Evolutionary conservation across 2,888 invertebrate genomes (phyloP).

Genomic region (Adela reaumurella): DNA sequence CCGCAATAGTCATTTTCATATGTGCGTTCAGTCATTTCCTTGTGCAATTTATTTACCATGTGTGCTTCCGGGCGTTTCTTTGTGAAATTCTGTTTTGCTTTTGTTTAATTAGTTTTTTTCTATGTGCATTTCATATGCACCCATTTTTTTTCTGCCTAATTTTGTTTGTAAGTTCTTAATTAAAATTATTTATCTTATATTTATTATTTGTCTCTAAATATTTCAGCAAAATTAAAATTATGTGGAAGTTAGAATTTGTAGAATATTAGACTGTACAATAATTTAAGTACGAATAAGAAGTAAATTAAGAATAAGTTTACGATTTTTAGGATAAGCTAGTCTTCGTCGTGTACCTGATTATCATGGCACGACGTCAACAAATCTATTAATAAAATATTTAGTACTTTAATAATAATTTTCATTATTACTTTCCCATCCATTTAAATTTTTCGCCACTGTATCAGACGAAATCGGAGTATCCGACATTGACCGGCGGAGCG

Average conservation of each 20-base stretch:
- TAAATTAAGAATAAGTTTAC: not conserved
- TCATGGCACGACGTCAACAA: not conserved
- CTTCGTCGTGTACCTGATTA: constrained; percentile 23
- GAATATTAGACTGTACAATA: not conserved
- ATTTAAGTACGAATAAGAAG: not conserved
- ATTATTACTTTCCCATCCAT: constrained; percentile 1
- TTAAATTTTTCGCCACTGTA: too few relatives aligned
- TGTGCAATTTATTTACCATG: too few relatives aligned
- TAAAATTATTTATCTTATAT: constrained; percentile 6
- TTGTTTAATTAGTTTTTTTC: too few relatives aligned
- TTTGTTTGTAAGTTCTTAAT: constrained; percentile 8
- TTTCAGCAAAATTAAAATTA: constrained; percentile 2
- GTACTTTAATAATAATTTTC: not conserved
- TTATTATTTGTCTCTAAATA: constrained; percentile 9
- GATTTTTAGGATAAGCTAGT: constrained; percentile 35
- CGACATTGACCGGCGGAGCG: too few relatives aligned
- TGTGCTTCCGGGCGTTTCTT: too few relatives aligned
- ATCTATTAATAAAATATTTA: not conserved
- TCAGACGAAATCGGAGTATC: too few relatives aligned
- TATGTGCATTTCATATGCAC: constrained; percentile 4
- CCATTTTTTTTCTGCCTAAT: constrained; percentile 11
- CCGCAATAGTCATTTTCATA: too few relatives aligned
- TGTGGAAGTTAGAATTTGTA: not conserved
- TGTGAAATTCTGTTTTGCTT: too few relatives aligned
- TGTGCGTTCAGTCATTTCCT: too few relatives aligned